These are phyloP conservation scores for Drosophila pegasa DNA, from an alignment of 2,888 invertebrate species.

Conservation along the genomic window DNA sequence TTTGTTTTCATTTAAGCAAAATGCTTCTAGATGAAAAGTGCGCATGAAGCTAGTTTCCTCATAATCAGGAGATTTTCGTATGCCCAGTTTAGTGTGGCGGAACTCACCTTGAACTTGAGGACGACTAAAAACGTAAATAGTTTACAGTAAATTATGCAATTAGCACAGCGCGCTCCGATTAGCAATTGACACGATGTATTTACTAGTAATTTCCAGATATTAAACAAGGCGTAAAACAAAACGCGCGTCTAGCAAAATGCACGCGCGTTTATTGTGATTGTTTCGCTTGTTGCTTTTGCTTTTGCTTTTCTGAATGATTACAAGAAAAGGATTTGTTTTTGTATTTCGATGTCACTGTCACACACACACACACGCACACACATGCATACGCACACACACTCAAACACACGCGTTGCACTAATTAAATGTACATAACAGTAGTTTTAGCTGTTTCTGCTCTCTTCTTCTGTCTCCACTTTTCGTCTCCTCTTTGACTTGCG, in stretches of 20 bases:
- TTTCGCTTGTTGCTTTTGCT: background rate
- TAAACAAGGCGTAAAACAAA: conserved; percentile 23
- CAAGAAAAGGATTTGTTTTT: conserved; percentile 22
- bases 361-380: conserved; percentile 25
- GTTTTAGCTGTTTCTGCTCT: conserved; percentile 24
- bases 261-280: conserved; percentile 21
- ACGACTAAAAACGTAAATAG: conserved; percentile 43
- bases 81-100: conserved; percentile 6
- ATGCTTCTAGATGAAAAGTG: background rate
- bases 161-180: conserved; percentile 46
- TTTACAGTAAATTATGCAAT: conserved; percentile 62
- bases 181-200: conserved; percentile 23
- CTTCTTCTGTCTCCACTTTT: conserved; percentile 10
- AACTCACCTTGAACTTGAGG: conserved; percentile 70
- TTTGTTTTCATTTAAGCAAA: background rate
- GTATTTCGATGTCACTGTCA: conserved; percentile 37
- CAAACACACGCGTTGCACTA: conserved; percentile 31
- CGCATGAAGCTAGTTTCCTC: conserved; percentile 8
- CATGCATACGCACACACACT: background rate
- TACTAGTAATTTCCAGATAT: conserved; percentile 30
- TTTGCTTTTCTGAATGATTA: conserved; percentile 9
- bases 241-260: conserved; percentile 36
- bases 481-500: conserved; percentile 3
- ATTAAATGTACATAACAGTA: conserved; percentile 34
- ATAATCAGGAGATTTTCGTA: conserved; percentile 1